Evolutionary conservation across 2,888 invertebrate species (phyloP).

Genomic region (Ryuthela nishihirai): DNA sequence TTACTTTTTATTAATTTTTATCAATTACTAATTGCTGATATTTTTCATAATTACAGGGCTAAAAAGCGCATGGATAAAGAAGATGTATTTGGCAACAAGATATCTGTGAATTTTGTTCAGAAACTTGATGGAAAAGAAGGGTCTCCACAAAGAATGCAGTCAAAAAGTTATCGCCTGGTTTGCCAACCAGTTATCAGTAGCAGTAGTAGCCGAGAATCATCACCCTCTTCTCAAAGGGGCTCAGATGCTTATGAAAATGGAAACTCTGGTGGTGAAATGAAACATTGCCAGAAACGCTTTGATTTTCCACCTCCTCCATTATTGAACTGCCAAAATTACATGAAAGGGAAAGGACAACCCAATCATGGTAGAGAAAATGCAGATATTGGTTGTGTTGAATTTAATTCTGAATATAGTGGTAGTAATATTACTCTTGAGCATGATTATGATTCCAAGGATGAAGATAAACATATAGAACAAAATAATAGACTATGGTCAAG

Average conservation of each 20-base stretch:
- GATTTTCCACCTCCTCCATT: conserved; percentile 32
- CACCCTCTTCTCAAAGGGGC: conserved; percentile 11
- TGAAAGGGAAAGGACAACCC: too few relatives aligned
- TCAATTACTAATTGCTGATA: too few relatives aligned
- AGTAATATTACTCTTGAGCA: too few relatives aligned
- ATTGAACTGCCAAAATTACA: conserved; percentile 10
- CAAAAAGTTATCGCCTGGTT: conserved; percentile 7
- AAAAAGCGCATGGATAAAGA: conserved; percentile 79
- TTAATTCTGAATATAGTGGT: too few relatives aligned
- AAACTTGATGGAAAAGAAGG: conserved; percentile 11
- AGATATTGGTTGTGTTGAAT: too few relatives aligned
- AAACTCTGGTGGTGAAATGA: background rate
- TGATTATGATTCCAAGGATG: too few relatives aligned
- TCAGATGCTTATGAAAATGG: background rate
- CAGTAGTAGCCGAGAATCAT: conserved; percentile 31
- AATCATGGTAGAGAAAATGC: too few relatives aligned
- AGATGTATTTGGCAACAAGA: conserved; percentile 74
- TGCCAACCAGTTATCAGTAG: conserved; percentile 14
- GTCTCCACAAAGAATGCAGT: conserved; percentile 8
- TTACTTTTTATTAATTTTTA: too few relatives aligned
- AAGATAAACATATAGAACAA: too few relatives aligned
- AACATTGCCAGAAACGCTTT: conserved; percentile 5
- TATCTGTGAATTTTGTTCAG: conserved; percentile 56
- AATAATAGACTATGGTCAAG: too few relatives aligned
- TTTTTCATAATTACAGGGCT: conserved; percentile 66